A percentile compares a stretch with the other conserved stretches of the same genome.
Conservation (phyloP, 1,140 invertebrate species). For the Lethocerus indicus region DNA sequence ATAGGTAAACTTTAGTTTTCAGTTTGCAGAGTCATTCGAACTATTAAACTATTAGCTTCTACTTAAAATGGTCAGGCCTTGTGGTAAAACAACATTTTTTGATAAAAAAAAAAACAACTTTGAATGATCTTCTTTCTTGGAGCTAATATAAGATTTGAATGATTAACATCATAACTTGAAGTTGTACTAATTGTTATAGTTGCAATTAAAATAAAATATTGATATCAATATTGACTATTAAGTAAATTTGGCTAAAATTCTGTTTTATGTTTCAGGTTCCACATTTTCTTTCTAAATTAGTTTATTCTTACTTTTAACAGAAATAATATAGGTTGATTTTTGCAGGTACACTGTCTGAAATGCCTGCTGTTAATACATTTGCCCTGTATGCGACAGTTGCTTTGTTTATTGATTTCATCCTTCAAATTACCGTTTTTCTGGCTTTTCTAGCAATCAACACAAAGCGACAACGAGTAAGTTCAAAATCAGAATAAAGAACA, state of each 20-base stretch:
- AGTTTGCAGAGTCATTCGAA: neutral
- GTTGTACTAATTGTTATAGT: too few species aligned
- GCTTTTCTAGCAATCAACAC: conserved; percentile 80
- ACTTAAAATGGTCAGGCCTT: too few species aligned
- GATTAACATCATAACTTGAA: too few species aligned
- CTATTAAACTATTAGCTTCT: neutral
- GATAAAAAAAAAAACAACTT: neutral
- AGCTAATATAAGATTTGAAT: too few species aligned
- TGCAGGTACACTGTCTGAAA: conserved; percentile 74
- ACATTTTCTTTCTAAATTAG: neutral
- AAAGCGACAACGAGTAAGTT: conserved; percentile 55
- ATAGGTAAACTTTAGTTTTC: conserved; percentile 43
- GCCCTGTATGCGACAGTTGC: conserved; percentile 93
- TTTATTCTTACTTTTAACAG: neutral
- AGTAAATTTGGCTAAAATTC: too few species aligned
- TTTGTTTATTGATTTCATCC: conserved; percentile 89
- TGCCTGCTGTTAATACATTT: conserved; percentile 95
- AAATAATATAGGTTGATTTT: conserved; percentile 8
- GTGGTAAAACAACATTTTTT: neutral
- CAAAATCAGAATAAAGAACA: too few species aligned
- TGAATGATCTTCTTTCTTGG: too few species aligned
- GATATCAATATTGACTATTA: too few species aligned
- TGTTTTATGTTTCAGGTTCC: neutral
- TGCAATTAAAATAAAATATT: too few species aligned
- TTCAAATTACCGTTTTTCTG: conserved; percentile 95